Evolutionary conservation across 2,113 vertebrate species (phyloP).

Genomic region (Pyrgilauda ruficollis): DNA sequence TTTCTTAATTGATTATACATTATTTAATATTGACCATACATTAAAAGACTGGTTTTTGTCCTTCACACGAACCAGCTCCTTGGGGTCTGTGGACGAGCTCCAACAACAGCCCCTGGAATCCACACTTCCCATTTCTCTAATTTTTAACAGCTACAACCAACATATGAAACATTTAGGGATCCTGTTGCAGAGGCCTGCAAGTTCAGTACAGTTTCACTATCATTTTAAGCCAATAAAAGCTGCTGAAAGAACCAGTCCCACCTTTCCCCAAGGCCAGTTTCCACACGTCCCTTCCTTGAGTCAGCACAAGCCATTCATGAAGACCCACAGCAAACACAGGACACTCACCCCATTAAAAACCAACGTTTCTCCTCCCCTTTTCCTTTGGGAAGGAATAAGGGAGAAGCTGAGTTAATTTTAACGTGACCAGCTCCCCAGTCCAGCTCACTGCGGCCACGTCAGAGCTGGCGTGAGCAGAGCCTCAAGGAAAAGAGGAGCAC

Average conservation of each 20-base stretch:
- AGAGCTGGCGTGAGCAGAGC: not conserved
- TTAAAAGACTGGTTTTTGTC: not conserved
- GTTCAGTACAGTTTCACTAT: not conserved
- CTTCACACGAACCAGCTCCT: not conserved
- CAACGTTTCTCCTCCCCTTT: not conserved
- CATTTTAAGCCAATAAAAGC: not conserved
- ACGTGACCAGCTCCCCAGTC: not conserved
- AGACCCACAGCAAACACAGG: not conserved
- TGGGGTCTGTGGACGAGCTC: not conserved
- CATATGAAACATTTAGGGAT: not conserved
- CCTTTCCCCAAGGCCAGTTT: conserved; percentile 12
- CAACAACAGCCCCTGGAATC: not conserved
- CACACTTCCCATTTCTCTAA: not conserved
- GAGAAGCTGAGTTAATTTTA: not conserved
- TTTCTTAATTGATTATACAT: not conserved
- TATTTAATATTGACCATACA: not conserved
- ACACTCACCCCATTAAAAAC: not conserved
- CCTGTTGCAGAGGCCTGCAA: not conserved
- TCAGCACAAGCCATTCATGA: not conserved
- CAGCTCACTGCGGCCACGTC: not conserved
- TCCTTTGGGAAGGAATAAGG: not conserved
- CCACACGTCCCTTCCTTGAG: conserved; percentile 11
- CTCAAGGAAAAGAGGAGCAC: not conserved
- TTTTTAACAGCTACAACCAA: not conserved
- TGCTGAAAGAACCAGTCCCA: not conserved